Percentiles rank a stretch among this genome's conserved stretches.
Conservation (phyloP, 2,888 invertebrate genomes). For the Schizaphis graminum region DNA sequence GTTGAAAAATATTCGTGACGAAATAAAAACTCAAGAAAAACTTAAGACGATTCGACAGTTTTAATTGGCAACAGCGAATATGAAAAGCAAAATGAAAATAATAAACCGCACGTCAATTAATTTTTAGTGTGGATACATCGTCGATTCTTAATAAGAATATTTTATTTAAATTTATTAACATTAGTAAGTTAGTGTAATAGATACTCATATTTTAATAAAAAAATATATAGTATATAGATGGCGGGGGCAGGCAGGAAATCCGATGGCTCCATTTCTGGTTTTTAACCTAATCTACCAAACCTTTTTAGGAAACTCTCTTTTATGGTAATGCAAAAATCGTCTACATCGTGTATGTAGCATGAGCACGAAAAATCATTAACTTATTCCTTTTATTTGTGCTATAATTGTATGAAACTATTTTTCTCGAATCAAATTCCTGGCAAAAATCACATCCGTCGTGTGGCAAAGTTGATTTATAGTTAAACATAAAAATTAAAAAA, state of each 20-base stretch:
- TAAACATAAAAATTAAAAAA: background rate
- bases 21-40: background rate
- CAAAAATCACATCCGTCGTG: background rate
- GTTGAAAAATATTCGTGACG: background rate
- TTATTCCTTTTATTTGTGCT: background rate
- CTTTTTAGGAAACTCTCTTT: background rate
- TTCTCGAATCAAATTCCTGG: background rate
- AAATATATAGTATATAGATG: background rate
- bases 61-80: background rate
- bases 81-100: background rate
- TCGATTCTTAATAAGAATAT: background rate
- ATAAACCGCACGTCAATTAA: conserved; percentile 1
- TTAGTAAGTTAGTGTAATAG: background rate
- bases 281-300: background rate
- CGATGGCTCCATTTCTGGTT: background rate
- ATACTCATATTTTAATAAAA: background rate
- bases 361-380: background rate
- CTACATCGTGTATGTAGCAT: background rate
- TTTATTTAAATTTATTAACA: background rate
- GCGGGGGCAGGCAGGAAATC: background rate
- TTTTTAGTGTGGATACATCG: background rate
- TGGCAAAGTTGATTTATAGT: background rate
- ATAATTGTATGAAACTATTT: background rate
- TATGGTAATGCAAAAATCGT: background rate
- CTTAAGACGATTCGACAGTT: background rate